Percentiles rank a stretch among this genome's conserved stretches.
phyloP scores from a whole-genome alignment of 2,888 invertebrate genomes.

The Anodontia alba region DNA sequence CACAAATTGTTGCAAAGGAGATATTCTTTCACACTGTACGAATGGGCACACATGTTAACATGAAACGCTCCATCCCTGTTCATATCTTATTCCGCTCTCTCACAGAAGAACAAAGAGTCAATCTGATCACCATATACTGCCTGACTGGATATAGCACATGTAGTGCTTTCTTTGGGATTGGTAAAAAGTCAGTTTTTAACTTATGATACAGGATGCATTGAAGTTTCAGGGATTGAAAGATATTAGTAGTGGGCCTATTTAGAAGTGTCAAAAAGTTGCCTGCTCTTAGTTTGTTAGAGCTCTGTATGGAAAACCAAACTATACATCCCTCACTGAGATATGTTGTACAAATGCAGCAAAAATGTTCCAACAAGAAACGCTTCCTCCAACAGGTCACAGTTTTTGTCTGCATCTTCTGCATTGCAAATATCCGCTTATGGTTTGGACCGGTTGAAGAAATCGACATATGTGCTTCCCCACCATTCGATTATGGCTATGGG shows the following conservation, averaged over 20 bases:
- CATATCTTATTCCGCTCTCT: neutral
- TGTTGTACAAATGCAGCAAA: too few species aligned
- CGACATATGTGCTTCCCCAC: too few species aligned
- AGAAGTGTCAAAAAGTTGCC: neutral
- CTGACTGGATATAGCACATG: constrained; percentile 1
- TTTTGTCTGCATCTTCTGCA: too few species aligned
- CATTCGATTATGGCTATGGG: too few species aligned
- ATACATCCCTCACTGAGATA: too few species aligned
- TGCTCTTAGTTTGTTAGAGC: constrained; percentile 2
- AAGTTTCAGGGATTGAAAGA: neutral
- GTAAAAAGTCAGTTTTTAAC: neutral
- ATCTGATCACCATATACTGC: neutral
- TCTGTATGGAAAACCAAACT: too few species aligned
- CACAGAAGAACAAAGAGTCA: neutral
- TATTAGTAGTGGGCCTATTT: neutral
- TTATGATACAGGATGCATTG: neutral
- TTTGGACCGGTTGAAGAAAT: too few species aligned
- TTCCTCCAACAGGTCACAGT: too few species aligned
- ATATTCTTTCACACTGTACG: neutral
- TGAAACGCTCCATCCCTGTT: neutral
- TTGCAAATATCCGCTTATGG: too few species aligned
- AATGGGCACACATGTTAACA: neutral
- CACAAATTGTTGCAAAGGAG: too few species aligned
- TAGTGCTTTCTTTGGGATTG: neutral
- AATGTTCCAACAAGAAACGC: too few species aligned